These are phyloP conservation scores for Myrmecophaga tridactyla DNA, from an alignment of 2,113 vertebrate species.

Conservation along the genomic window DNA sequence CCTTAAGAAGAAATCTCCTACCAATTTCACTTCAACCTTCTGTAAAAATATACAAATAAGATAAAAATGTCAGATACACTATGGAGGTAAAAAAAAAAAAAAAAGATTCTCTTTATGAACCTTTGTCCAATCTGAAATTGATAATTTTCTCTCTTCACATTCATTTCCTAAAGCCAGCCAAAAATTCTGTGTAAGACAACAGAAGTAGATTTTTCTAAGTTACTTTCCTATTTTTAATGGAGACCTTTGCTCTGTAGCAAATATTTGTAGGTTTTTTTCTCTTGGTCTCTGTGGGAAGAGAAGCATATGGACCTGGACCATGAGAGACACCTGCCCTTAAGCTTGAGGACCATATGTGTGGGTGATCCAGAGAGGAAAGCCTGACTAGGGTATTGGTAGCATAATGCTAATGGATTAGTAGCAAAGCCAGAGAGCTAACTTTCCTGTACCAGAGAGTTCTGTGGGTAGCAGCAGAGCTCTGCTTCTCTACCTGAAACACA, in stretches of 20 bases:
- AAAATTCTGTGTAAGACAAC: neutral
- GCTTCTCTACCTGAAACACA: neutral
- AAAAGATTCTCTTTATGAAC: neutral
- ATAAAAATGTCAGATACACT: neutral
- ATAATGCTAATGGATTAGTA: neutral
- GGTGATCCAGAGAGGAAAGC: constrained; percentile 9
- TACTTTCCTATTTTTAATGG: constrained; percentile 59
- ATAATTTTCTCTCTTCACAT: constrained; percentile 25
- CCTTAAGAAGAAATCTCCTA: neutral
- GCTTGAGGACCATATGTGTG: neutral
- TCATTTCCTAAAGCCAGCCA: neutral
- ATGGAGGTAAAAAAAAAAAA: neutral
- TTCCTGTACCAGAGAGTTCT: neutral
- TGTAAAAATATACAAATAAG: neutral
- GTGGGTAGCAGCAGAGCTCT: neutral
- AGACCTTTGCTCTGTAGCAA: neutral
- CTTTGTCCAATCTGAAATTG: constrained; percentile 9
- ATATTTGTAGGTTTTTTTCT: constrained; percentile 31
- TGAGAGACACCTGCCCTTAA: neutral
- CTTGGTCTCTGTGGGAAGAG: constrained; percentile 55
- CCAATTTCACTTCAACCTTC: neutral
- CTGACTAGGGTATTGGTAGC: neutral
- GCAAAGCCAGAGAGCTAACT: neutral
- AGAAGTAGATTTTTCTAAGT: constrained; percentile 47
- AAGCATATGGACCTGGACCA: neutral